A percentile compares a stretch with the other conserved stretches of the same genome.
These are phyloP conservation scores for Lissonota sp. DNA, from an alignment of 2,888 invertebrate genomes.

Conservation along the genomic window DNA sequence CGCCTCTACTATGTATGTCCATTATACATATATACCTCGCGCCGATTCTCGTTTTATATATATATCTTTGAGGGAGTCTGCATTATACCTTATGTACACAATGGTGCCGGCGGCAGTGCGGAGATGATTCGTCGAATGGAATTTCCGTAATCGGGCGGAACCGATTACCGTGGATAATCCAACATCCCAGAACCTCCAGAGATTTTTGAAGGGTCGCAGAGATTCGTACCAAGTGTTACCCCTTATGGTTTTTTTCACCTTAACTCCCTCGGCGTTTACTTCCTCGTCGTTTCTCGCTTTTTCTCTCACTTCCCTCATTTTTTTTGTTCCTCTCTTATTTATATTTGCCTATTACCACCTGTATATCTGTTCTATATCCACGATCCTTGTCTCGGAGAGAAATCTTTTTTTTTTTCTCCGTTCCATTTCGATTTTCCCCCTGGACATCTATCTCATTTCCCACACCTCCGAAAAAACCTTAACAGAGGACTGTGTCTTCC, in stretches of 20 bases:
- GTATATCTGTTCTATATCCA: background rate
- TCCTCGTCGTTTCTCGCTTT: constrained; percentile 35
- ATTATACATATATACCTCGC: background rate
- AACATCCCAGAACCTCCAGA: constrained; percentile 5
- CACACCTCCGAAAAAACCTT: background rate
- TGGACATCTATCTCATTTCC: background rate
- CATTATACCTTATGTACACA: constrained; percentile 47
- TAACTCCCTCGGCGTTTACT: constrained; percentile 8
- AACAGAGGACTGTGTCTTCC: background rate
- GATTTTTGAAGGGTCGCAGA: constrained; percentile 30
- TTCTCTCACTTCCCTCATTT: constrained; percentile 17
- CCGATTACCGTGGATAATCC: constrained; percentile 63
- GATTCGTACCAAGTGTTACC: constrained; percentile 51
- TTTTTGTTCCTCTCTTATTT: constrained; percentile 45
- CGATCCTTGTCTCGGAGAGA: background rate
- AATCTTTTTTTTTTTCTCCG: constrained; percentile 13
- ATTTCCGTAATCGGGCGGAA: constrained; percentile 63
- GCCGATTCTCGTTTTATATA: constrained; percentile 1
- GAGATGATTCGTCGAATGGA: constrained; percentile 61
- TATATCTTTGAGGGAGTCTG: background rate
- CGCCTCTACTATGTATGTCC: background rate
- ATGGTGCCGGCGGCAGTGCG: constrained; percentile 22
- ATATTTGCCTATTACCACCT: no score
- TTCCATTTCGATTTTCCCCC: constrained; percentile 24
- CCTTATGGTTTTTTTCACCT: no score